These are phyloP conservation scores for Aradophagus sp. DNA, from an alignment of 1,140 invertebrate genomes.

Conservation along the genomic window DNA sequence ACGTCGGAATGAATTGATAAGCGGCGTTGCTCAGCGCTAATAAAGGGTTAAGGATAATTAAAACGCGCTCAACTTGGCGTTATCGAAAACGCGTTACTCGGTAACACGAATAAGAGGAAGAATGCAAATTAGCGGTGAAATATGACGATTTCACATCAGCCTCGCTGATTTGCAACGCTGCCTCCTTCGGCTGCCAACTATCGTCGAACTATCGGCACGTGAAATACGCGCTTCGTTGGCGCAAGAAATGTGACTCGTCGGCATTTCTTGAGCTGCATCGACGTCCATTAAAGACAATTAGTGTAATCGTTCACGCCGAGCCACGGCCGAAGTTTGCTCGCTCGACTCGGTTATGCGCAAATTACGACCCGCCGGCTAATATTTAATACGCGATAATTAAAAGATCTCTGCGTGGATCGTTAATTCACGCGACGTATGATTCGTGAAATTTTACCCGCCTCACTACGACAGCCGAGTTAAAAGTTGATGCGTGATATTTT, in stretches of 20 bases:
- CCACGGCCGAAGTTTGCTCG: conserved; percentile 1
- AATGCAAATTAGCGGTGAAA: too few species aligned
- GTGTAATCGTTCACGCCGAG: conserved; percentile 12
- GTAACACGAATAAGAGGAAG: too few species aligned
- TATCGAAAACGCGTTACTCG: too few species aligned
- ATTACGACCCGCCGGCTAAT: conserved; percentile 8
- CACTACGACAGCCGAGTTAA: too few species aligned
- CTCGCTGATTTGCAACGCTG: neutral
- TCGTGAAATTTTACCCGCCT: too few species aligned
- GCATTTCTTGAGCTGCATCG: conserved; percentile 19
- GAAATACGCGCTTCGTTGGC: conserved; percentile 8
- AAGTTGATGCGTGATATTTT: too few species aligned
- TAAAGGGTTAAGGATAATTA: too few species aligned
- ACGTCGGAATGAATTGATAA: too few species aligned
- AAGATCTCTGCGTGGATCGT: neutral
- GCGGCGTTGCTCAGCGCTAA: too few species aligned
- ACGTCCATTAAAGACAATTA: conserved; percentile 32
- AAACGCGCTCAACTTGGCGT: too few species aligned
- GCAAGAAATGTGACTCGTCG: conserved; percentile 9
- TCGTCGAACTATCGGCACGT: conserved; percentile 1
- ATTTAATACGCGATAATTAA: conserved; percentile 14
- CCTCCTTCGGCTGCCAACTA: too few species aligned
- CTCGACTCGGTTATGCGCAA: conserved; percentile 6
- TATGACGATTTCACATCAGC: neutral
- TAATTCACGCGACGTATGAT: too few species aligned